These are phyloP conservation scores for Carassius carassius DNA, from an alignment of 2,113 vertebrate species.

Conservation along the genomic window DNA sequence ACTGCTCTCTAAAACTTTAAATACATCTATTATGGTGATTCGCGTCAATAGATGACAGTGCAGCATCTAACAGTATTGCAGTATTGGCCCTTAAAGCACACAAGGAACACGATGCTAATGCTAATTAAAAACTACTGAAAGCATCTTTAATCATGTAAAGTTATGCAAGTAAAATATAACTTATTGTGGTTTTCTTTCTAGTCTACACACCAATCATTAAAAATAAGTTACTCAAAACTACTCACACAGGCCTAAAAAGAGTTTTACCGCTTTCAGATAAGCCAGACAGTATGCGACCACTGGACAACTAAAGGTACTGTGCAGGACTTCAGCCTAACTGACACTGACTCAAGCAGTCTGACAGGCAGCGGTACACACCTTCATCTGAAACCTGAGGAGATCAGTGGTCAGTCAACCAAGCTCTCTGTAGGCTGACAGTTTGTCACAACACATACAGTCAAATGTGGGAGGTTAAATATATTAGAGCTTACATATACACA, in stretches of 20 bases:
- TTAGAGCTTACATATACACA: constrained; percentile 1
- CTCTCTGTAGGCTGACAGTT: constrained; percentile 58
- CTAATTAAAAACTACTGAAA: not conserved
- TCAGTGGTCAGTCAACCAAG: constrained; percentile 53
- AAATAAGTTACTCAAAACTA: not conserved
- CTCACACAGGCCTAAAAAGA: not conserved
- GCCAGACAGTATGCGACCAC: constrained; percentile 2
- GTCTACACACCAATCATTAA: not conserved
- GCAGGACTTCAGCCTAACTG: constrained; percentile 17
- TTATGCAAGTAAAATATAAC: not conserved
- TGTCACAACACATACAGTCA: constrained; percentile 26
- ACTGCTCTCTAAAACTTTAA: not conserved
- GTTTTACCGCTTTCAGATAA: not conserved
- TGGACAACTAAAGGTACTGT: constrained; percentile 27
- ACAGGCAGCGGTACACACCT: constrained; percentile 56
- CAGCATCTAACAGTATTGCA: no score
- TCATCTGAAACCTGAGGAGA: constrained; percentile 70
- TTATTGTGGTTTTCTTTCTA: not conserved
- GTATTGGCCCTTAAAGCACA: not conserved
- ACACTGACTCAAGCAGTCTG: constrained; percentile 58
- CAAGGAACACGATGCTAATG: not conserved
- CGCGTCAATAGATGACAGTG: no score
- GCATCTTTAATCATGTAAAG: not conserved
- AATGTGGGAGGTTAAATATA: not conserved
- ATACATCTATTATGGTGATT: not conserved